phyloP scores from a whole-genome alignment of 2,888 invertebrate genomes.

The Ectemnius continuus region DNA sequence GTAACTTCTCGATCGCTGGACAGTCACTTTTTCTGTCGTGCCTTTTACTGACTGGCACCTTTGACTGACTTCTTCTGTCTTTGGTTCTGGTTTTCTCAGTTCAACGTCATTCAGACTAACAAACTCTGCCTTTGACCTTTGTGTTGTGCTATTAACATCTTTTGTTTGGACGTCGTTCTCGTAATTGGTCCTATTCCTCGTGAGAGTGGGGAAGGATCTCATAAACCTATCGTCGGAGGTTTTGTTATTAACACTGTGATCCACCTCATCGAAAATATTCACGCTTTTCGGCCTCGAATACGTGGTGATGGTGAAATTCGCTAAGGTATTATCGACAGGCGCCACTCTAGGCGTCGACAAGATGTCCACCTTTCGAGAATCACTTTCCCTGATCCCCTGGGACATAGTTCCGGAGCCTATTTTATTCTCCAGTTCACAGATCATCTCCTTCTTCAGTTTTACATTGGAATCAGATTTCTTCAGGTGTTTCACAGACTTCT shows the following conservation, averaged over 20 bases:
- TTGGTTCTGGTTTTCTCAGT: slow-evolving; percentile 44
- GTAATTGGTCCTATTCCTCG: slow-evolving; percentile 47
- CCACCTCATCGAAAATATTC: slow-evolving; percentile 70
- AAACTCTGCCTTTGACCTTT: background rate
- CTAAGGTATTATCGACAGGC: slow-evolving; percentile 71
- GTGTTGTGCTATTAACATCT: no score
- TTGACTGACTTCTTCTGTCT: slow-evolving; percentile 29
- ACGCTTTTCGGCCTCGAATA: slow-evolving; percentile 70
- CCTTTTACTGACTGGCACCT: slow-evolving; percentile 32
- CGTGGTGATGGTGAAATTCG: slow-evolving; percentile 75
- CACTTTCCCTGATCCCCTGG: slow-evolving; percentile 43
- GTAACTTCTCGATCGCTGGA: slow-evolving; percentile 73
- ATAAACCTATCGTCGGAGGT: slow-evolving; percentile 49
- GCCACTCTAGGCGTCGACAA: slow-evolving; percentile 65
- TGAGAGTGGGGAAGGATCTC: slow-evolving; percentile 55
- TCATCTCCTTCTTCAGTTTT: slow-evolving; percentile 64
- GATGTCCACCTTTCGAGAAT: slow-evolving; percentile 36
- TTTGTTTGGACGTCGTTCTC: background rate
- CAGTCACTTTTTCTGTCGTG: slow-evolving; percentile 44
- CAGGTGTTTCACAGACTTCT: background rate
- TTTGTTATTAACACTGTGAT: slow-evolving; percentile 36
- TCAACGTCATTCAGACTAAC: background rate
- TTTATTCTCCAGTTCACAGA: slow-evolving; percentile 68
- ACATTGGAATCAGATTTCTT: slow-evolving; percentile 25
- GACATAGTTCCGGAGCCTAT: slow-evolving; percentile 55